phyloP scores from a whole-genome alignment of 2,888 invertebrate species.

The Mactromeris polynyma region DNA sequence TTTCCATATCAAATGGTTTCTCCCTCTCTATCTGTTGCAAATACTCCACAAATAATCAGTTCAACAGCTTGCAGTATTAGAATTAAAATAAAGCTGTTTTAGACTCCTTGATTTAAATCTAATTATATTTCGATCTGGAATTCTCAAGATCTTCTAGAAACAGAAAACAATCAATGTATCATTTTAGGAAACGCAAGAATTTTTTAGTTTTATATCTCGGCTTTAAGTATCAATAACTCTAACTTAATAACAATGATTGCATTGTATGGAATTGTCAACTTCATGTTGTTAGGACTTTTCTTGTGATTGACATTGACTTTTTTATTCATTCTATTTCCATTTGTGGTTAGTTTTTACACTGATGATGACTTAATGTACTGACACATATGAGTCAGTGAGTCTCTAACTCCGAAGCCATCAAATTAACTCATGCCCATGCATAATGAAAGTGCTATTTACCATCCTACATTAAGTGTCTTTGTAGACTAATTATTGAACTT shows the following conservation, averaged over 20 bases:
- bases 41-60: neutral
- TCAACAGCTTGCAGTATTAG: neutral
- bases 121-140: neutral
- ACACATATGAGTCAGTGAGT: conserved; percentile 2
- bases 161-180: neutral
- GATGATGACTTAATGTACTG: neutral
- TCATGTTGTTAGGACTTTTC: neutral
- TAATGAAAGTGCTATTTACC: conserved; percentile 5
- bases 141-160: neutral
- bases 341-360: neutral
- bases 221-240: neutral
- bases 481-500: conserved; percentile 22
- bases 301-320: neutral
- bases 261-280: neutral
- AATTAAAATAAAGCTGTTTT: neutral
- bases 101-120: conserved; percentile 1
- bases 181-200: neutral
- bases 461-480: conserved; percentile 20
- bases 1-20: neutral
- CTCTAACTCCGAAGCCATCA: neutral
- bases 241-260: neutral
- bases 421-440: conserved; percentile 6
- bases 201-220: neutral
- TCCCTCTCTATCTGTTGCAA: neutral
- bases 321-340: neutral